Evolutionary conservation across 2,888 invertebrate genomes (phyloP).

Genomic region (Torymus auratus): DNA sequence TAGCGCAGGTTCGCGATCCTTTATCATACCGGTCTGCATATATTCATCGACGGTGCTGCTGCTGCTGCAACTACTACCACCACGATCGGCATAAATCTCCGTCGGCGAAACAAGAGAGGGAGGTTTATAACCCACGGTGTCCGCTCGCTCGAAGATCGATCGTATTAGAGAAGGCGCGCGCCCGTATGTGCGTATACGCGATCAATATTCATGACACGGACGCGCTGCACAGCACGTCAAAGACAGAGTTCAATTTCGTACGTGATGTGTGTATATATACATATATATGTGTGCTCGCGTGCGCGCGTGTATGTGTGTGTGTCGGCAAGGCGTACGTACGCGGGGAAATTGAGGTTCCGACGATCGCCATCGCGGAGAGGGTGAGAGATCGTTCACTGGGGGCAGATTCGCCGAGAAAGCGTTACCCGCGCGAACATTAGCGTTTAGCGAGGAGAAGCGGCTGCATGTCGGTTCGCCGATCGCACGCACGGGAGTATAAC

Average conservation of each 20-base stretch:
- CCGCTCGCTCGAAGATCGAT: constrained; percentile 56
- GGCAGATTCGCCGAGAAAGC: background rate
- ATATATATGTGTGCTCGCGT: constrained; percentile 46
- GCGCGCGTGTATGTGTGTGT: constrained; percentile 55
- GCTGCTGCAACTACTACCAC: no score
- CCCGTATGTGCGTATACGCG: constrained; percentile 58
- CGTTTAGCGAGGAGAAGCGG: background rate
- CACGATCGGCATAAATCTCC: constrained; percentile 47
- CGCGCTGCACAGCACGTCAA: constrained; percentile 57
- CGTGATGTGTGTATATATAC: constrained; percentile 62
- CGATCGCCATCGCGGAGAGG: background rate
- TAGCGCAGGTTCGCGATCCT: constrained; percentile 16
- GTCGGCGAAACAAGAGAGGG: constrained; percentile 38
- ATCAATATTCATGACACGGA: constrained; percentile 71
- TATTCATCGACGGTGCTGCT: background rate
- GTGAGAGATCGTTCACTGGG: constrained; percentile 26
- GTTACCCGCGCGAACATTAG: background rate
- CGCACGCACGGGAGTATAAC: background rate
- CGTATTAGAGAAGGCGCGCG: constrained; percentile 46
- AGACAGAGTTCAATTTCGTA: constrained; percentile 70
- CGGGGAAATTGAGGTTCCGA: constrained; percentile 57
- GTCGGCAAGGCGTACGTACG: constrained; percentile 25
- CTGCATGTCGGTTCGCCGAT: background rate
- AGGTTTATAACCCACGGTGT: constrained; percentile 35
- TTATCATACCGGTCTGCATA: constrained; percentile 20